These are phyloP conservation scores for Agrochola macilenta DNA, from an alignment of 2,888 invertebrate genomes.

Conservation along the genomic window DNA sequence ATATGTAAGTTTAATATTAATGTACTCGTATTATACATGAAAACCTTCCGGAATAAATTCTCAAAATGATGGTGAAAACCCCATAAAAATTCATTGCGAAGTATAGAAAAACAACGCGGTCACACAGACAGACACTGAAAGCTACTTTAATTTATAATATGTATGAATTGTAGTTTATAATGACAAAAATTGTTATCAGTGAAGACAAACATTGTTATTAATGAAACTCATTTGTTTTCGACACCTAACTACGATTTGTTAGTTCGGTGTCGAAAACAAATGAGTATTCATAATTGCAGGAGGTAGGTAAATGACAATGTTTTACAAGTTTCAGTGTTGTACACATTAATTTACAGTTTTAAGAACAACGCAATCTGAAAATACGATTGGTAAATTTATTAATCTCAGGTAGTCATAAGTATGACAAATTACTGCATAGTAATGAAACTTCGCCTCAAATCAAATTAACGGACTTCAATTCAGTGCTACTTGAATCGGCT, in stretches of 20 bases:
- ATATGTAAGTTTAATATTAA: too few species aligned
- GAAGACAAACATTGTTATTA: too few species aligned
- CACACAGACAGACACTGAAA: too few species aligned
- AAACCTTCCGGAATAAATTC: not conserved
- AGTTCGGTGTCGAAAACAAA: too few species aligned
- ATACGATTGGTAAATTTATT: slow-evolving; percentile 19
- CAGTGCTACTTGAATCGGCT: slow-evolving; percentile 1
- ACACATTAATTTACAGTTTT: slow-evolving; percentile 6
- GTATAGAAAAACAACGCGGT: not conserved
- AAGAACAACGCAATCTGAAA: not conserved
- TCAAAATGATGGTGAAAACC: not conserved
- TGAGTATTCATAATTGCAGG: not conserved
- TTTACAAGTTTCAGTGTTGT: slow-evolving; percentile 28
- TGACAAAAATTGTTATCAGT: too few species aligned
- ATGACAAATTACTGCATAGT: not conserved
- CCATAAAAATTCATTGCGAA: too few species aligned
- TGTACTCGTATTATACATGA: too few species aligned
- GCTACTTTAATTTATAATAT: too few species aligned
- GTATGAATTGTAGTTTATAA: not conserved
- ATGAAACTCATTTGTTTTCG: not conserved
- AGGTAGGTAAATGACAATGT: slow-evolving; percentile 28
- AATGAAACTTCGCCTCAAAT: slow-evolving; percentile 2
- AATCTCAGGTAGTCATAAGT: not conserved
- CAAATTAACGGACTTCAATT: not conserved
- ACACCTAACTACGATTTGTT: too few species aligned